These are phyloP conservation scores for Hippasteria phrygiana DNA, from an alignment of 53 echinoderm and acorn worm genomes.

Conservation along the genomic window DNA sequence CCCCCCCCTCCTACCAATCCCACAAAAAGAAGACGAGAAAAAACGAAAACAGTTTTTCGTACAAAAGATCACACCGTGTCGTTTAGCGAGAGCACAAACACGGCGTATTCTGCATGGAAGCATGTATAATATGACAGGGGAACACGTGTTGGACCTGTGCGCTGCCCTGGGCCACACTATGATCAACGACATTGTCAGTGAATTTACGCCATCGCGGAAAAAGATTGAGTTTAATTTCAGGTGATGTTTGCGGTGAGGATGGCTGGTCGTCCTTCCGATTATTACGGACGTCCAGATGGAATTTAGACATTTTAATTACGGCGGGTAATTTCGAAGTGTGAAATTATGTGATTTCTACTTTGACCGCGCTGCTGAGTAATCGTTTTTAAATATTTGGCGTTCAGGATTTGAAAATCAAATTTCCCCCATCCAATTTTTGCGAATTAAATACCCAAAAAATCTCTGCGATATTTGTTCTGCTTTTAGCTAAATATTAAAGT, in stretches of 20 bases:
- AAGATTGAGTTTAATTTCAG: conserved; percentile 30
- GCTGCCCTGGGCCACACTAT: background rate
- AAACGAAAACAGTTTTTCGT: background rate
- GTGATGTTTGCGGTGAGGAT: conserved; percentile 25
- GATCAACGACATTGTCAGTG: conserved; percentile 6
- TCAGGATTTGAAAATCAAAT: no score
- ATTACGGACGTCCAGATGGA: background rate
- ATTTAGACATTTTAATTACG: conserved; percentile 15
- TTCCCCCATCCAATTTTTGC: no score
- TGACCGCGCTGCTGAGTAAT: no score
- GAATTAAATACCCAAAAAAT: no score
- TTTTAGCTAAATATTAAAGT: no score
- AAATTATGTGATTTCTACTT: background rate
- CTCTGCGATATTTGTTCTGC: no score
- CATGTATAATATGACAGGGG: conserved; percentile 16
- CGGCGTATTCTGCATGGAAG: background rate
- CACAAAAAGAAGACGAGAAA: background rate
- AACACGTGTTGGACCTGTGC: conserved; percentile 23
- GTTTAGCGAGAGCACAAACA: conserved; percentile 13
- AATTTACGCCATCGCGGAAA: background rate
- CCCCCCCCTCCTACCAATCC: background rate
- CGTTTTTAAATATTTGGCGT: no score
- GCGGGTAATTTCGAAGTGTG: background rate
- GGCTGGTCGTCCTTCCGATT: background rate
- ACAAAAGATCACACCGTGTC: conserved; percentile 9